Conservation (phyloP, 64 coral and sea anemone species). For the Montipora capricornis region DNA sequence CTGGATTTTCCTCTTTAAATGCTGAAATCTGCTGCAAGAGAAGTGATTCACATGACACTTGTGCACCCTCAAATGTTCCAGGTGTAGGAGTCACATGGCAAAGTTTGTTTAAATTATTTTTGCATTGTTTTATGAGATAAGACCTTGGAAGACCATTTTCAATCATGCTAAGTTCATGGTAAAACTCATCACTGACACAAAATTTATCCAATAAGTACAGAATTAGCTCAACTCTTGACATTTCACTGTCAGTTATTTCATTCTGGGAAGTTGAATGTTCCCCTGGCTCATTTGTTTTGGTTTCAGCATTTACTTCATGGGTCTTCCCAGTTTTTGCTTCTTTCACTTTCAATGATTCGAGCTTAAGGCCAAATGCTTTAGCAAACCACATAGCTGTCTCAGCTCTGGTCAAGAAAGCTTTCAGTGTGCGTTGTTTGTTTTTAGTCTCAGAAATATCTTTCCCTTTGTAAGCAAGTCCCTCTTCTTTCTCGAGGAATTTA, state of each 20-base stretch:
- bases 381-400: conserved; percentile 37
- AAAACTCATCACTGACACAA: conserved; percentile 37
- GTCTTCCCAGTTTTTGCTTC: conserved; percentile 45
- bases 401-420: conserved; percentile 63
- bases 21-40: conserved; percentile 56
- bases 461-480: not conserved
- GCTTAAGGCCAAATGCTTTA: conserved; percentile 24
- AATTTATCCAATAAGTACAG: conserved; percentile 60
- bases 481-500: conserved; percentile 31
- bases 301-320: conserved; percentile 21
- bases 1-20: conserved; percentile 43
- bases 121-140: conserved; percentile 39
- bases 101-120: conserved; percentile 29
- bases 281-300: not conserved
- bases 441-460: conserved; percentile 31
- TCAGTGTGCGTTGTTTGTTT: conserved; percentile 68
- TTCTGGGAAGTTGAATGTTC: not conserved
- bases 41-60: conserved; percentile 40
- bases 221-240: conserved; percentile 8
- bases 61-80: conserved; percentile 29
- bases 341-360: conserved; percentile 8
- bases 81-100: not conserved
- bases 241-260: not conserved
- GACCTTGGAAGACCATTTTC: not conserved
- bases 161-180: conserved; percentile 43